Conservation (phyloP, 2,888 invertebrate genomes). For the Brassicogethes aeneus region DNA sequence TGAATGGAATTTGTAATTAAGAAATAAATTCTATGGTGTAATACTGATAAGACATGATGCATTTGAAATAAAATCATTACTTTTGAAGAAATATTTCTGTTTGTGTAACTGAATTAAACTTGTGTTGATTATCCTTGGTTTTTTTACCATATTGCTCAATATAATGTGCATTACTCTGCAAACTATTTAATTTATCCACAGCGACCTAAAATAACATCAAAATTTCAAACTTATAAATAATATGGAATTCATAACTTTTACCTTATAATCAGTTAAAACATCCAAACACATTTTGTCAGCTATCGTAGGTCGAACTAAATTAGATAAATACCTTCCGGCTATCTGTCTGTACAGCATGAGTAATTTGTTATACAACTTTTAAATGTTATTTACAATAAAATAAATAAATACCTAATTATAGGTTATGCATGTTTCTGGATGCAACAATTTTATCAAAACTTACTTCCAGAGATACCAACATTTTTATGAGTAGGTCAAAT, state of each 20-base stretch:
- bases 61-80: too few species aligned
- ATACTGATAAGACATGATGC: too few species aligned
- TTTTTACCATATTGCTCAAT: conserved; percentile 34
- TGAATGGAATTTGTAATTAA: too few species aligned
- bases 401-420: too few species aligned
- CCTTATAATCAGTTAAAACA: background rate
- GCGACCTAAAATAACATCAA: conserved; percentile 54
- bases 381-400: too few species aligned
- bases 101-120: conserved; percentile 15
- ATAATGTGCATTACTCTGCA: conserved; percentile 66
- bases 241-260: conserved; percentile 1
- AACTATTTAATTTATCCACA: conserved; percentile 54
- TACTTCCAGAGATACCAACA: too few species aligned
- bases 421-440: too few species aligned
- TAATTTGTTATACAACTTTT: too few species aligned
- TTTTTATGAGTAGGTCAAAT: too few species aligned
- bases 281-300: background rate
- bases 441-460: too few species aligned
- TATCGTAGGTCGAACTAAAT: background rate
- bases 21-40: too few species aligned
- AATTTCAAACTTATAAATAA: background rate
- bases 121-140: conserved; percentile 34
- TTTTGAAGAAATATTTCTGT: conserved; percentile 18
- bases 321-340: background rate
- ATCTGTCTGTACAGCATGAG: background rate